Base-by-base conservation (phyloP, 2,797 vertebrate species). In the Leptodactylus fallax region DNA sequence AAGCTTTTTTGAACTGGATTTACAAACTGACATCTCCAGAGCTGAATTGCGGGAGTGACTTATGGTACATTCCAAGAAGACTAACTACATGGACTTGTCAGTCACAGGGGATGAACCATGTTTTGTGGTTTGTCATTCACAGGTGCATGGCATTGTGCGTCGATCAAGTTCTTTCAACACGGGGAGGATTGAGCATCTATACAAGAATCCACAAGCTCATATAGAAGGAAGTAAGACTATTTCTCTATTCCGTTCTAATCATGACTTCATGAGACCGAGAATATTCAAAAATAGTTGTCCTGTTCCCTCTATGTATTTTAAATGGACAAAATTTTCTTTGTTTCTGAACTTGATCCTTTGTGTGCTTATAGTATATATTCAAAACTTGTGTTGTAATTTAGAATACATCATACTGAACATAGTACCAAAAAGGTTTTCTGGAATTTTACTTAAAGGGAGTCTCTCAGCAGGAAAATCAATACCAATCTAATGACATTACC, bases 91-190 rank as follows among this genome's bases (percentile, higher is more conserved):
- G 25, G 47, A 47, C 60, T 17, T 86, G 85, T 83, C 88, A 83
- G 23, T 88, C 87, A 81, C 25, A 83, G 10, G n/a, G 80, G 72
- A 83, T 89, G 69, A 89, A 65, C 51, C 3, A 25, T 83, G 72
- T 83, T 77, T 89, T 86, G 51, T 49, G 63, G 45, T 90, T 89
- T 83, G 90, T 83, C n/a, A 76, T 90, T 87, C 85, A 45, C 90
- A 99, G 98, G 98, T 99, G 85, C 98, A 99, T 19, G 98, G 98
- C 58, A 96, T 99, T 1, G 90, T 99, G 83, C 97, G 98, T 17
- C 95, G 98, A 56, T 99, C 98, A 87, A 99, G 98, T 91, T 99
- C 98, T 81, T 99, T 99, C 93, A 99, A 99, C 92, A 99, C 98
- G 0, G 98, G 98, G 47, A 95, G 98, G 79, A 99, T 99, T 74